Conservation (phyloP, 1,140 invertebrate species). For the Zophobas atratus region DNA sequence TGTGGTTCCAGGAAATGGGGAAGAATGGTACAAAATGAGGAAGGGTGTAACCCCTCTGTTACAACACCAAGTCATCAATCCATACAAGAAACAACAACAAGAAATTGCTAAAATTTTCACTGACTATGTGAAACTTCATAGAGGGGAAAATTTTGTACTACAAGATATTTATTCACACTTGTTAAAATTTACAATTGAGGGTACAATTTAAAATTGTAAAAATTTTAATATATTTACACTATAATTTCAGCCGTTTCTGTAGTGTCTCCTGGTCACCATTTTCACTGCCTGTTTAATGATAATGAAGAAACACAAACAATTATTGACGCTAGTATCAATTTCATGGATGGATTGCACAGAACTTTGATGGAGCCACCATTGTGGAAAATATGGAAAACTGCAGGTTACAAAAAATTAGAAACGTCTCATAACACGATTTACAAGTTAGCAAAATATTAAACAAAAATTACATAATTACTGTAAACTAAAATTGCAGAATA, state of each 20-base stretch:
- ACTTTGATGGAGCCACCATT: conserved; percentile 65
- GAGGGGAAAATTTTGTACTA: conserved; percentile 55
- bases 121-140: conserved; percentile 59
- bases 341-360: conserved; percentile 67
- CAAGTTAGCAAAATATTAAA: conserved; percentile 49
- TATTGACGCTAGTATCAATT: conserved; percentile 64
- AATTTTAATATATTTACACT: conserved; percentile 13
- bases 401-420: conserved; percentile 65
- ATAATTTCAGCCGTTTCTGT: conserved; percentile 65
- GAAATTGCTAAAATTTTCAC: conserved; percentile 62
- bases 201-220: conserved; percentile 58
- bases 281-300: conserved; percentile 58
- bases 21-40: conserved; percentile 66
- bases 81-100: conserved; percentile 60
- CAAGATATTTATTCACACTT: conserved; percentile 63
- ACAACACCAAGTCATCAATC: conserved; percentile 56
- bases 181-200: conserved; percentile 66
- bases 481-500: conserved; percentile 34
- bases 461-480: not conserved
- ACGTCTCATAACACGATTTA: conserved; percentile 62
- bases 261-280: conserved; percentile 63
- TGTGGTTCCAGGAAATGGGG: conserved; percentile 66
- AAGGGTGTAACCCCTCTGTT: conserved; percentile 62
- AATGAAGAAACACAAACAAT: conserved; percentile 56
- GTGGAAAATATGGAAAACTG: conserved; percentile 66